Conservation (phyloP, 2,113 vertebrate species). For the Eidolon helvum region DNA sequence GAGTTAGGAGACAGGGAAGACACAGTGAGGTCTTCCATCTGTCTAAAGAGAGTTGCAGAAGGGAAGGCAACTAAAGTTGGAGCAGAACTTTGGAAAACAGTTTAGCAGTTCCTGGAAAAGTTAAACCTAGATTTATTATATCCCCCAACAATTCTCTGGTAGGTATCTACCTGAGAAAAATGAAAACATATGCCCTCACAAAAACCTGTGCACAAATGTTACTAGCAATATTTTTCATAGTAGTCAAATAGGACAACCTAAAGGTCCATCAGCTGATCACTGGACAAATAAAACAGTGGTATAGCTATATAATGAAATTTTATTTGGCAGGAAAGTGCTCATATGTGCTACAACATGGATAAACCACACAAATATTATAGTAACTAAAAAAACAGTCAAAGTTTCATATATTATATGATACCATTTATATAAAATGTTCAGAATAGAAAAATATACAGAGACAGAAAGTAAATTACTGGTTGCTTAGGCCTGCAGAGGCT, state of each 20-base stretch:
- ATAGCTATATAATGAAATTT: not conserved
- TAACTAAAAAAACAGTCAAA: not conserved
- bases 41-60: not conserved
- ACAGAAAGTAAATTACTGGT: not conserved
- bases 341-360: not conserved
- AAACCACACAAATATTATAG: not conserved
- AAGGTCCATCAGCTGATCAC: not conserved
- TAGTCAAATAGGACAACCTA: not conserved
- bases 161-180: not conserved
- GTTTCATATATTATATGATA: not conserved
- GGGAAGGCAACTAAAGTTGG: not conserved
- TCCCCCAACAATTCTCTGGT: not conserved
- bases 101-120: not conserved
- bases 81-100: not conserved
- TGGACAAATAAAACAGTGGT: not conserved
- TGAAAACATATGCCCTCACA: not conserved
- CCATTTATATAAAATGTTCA: not conserved
- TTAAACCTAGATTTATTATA: not conserved
- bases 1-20: not conserved
- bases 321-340: not conserved
- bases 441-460: not conserved
- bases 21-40: not conserved
- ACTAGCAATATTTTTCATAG: not conserved
- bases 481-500: not conserved
- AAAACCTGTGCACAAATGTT: not conserved